Conservation (phyloP, 2,113 vertebrate species). For the Poicephalus gulielmi region DNA sequence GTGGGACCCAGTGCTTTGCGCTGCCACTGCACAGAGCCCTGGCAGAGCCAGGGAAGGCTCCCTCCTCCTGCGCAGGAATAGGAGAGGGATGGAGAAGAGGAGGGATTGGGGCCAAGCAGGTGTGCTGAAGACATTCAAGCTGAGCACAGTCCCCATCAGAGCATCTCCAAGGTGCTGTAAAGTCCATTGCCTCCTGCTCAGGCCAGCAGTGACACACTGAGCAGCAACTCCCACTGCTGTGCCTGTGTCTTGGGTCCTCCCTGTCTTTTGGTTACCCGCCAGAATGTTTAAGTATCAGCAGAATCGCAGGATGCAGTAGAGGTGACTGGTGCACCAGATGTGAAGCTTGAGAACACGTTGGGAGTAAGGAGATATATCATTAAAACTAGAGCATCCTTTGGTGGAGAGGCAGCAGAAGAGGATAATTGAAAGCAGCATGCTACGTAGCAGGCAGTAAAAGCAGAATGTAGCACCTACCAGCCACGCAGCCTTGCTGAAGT, state of each 20-base stretch:
- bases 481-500: not conserved
- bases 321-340: not conserved
- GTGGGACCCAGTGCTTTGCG: fast-evolving
- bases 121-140: no score
- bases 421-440: not conserved
- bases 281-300: not conserved
- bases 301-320: not conserved
- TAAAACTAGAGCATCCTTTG: not conserved
- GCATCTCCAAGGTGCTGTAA: not conserved
- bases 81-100: not conserved
- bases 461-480: not conserved
- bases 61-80: fast-evolving
- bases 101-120: not conserved
- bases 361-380: not conserved
- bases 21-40: fast-evolving
- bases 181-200: not conserved
- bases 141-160: not conserved
- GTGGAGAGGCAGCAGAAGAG: not conserved
- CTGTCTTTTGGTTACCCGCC: not conserved
- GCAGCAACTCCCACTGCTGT: not conserved
- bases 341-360: not conserved
- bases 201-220: not conserved
- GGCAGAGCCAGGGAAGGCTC: not conserved
- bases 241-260: not conserved
- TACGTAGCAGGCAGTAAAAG: not conserved